phyloP scores from a whole-genome alignment of 2,797 vertebrate species.

The Glossophaga mutica region DNA sequence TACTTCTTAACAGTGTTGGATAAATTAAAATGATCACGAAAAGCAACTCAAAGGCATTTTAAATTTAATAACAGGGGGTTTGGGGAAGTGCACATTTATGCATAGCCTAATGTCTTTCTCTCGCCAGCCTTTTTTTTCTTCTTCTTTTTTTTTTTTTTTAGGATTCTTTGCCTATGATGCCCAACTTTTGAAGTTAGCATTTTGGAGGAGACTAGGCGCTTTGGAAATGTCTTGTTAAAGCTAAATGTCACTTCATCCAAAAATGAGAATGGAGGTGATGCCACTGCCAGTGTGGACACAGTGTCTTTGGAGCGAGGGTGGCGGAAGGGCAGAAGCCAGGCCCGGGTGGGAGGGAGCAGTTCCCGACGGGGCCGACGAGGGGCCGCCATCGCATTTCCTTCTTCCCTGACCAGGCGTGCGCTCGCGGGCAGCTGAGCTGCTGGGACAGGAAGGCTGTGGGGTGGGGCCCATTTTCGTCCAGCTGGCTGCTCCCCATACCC shows the following conservation, averaged over 20 bases:
- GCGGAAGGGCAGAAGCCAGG: constrained; percentile 12
- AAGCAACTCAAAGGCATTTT: constrained; percentile 50
- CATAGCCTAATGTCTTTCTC: constrained; percentile 47
- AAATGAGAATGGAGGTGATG: constrained; percentile 67
- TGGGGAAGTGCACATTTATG: constrained; percentile 38
- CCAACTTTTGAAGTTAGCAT: constrained; percentile 71
- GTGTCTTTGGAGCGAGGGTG: constrained; percentile 60
- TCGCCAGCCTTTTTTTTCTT: background rate
- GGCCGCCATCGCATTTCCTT: too few relatives aligned
- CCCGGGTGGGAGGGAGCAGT: background rate
- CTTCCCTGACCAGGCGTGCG: background rate
- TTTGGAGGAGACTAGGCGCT: constrained; percentile 79
- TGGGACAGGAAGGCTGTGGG: background rate
- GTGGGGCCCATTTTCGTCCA: background rate
- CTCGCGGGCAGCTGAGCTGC: background rate
- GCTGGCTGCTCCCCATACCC: background rate
- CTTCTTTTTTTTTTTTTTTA: background rate
- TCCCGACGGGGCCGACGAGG: too few relatives aligned
- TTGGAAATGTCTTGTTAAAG: constrained; percentile 85
- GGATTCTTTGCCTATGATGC: constrained; percentile 58
- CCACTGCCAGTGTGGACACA: constrained; percentile 47
- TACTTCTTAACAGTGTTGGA: background rate
- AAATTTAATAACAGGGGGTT: background rate
- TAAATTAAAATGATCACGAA: constrained; percentile 1
- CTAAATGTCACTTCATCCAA: constrained; percentile 81